Evolutionary conservation across 1,140 invertebrate species (phyloP).

Genomic region (Papilio dardanus): DNA sequence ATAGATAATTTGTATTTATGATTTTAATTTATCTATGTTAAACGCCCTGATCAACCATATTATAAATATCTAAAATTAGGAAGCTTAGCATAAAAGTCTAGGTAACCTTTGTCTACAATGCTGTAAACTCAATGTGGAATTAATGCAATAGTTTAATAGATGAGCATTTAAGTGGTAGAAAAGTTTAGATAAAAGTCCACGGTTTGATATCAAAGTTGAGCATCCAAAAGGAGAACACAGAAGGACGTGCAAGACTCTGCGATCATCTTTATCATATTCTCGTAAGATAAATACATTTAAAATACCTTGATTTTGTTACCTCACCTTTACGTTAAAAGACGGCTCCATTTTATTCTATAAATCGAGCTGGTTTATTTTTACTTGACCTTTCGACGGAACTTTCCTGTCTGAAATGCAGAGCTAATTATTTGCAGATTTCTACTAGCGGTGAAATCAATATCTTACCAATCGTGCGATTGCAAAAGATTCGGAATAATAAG

Average conservation of each 20-base stretch:
- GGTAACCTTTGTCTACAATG: too few relatives aligned
- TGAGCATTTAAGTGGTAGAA: too few relatives aligned
- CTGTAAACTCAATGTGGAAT: too few relatives aligned
- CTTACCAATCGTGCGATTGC: neutral
- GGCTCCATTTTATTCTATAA: neutral
- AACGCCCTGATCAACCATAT: neutral
- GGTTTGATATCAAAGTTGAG: neutral
- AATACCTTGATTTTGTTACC: neutral
- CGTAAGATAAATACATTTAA: neutral
- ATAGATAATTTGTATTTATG: neutral
- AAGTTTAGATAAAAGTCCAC: too few relatives aligned
- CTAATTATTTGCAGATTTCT: neutral
- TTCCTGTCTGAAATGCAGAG: neutral
- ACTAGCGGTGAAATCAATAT: slow-evolving; percentile 7
- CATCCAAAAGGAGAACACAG: neutral
- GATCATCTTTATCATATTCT: slow-evolving; percentile 2
- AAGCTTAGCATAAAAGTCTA: too few relatives aligned
- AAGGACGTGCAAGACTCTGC: neutral
- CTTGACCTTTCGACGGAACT: neutral
- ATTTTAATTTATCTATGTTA: neutral
- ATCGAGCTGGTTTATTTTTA: neutral
- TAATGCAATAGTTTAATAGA: too few relatives aligned
- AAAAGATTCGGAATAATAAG: neutral
- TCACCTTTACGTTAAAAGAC: neutral
- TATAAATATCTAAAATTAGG: too few relatives aligned